Percentiles rank a stretch among this genome's conserved stretches.
phyloP scores from a whole-genome alignment of 2,888 invertebrate genomes.

The Stegana nigrithorax region DNA sequence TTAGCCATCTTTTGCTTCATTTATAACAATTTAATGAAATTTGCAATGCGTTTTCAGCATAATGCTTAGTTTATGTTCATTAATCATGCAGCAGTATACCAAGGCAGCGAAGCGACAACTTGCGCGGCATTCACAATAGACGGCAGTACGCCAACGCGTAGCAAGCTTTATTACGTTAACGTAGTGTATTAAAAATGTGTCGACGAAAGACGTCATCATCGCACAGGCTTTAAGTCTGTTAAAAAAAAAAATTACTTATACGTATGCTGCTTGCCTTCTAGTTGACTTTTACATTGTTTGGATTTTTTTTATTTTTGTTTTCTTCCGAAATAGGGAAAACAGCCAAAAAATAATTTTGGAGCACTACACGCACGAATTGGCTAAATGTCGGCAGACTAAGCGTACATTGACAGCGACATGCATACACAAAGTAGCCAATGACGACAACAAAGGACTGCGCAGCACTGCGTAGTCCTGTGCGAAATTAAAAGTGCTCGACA shows the following conservation, averaged over 20 bases:
- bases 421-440: not conserved
- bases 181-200: no score
- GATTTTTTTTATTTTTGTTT: no score
- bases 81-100: constrained; percentile 5
- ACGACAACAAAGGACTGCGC: constrained; percentile 6
- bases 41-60: constrained; percentile 58
- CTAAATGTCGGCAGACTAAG: constrained; percentile 5
- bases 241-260: no score
- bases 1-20: constrained; percentile 29
- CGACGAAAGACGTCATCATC: no score
- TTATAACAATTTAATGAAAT: constrained; percentile 61
- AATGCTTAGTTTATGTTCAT: constrained; percentile 24
- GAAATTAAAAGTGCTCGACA: constrained; percentile 39
- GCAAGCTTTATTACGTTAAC: no score
- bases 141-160: no score
- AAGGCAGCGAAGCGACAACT: not conserved
- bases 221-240: no score
- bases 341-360: no score
- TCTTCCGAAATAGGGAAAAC: no score
- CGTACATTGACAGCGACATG: not conserved
- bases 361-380: not conserved
- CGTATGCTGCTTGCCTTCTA: constrained; percentile 16
- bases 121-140: not conserved
- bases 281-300: constrained; percentile 4
- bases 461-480: no score